Percentiles rank a stretch among this genome's conserved stretches.
Conservation (phyloP, 2,113 vertebrate genomes). For the Okapia johnstoni region DNA sequence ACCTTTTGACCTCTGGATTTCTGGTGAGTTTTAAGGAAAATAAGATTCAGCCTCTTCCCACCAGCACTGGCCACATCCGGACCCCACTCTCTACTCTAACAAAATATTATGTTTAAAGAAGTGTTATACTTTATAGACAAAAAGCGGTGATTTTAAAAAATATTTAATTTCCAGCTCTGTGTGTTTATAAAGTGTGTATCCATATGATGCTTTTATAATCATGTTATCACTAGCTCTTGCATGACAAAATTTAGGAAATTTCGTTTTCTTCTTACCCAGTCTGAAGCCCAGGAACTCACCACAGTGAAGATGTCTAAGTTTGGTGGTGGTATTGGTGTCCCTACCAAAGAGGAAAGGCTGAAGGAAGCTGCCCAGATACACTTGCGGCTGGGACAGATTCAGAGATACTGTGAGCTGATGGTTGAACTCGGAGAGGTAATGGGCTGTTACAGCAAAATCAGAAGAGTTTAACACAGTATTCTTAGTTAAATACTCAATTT, state of each 20-base stretch:
- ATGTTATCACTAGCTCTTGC: neutral
- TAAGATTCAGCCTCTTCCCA: neutral
- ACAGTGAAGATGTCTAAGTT: slow-evolving; percentile 99
- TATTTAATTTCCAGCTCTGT: neutral
- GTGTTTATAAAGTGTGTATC: neutral
- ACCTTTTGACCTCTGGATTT: neutral
- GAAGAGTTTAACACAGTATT: neutral
- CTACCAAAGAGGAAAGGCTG: slow-evolving; percentile 95
- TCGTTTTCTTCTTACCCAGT: slow-evolving; percentile 78
- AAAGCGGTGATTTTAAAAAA: neutral
- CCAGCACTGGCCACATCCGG: neutral
- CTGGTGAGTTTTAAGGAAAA: neutral
- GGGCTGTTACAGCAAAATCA: neutral
- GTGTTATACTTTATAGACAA: neutral
- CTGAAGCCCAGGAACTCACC: slow-evolving; percentile 96
- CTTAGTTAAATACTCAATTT: neutral
- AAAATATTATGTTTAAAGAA: neutral
- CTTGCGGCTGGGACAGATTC: slow-evolving; percentile 93
- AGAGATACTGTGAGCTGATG: slow-evolving; percentile 98
- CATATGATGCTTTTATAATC: neutral
- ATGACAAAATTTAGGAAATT: neutral
- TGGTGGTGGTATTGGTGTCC: slow-evolving; percentile 94
- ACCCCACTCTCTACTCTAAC: rapidly evolving
- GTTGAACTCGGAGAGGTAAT: slow-evolving; percentile 98
- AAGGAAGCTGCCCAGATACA: slow-evolving; percentile 96